Evolutionary conservation across 2,888 invertebrate species (phyloP).

Genomic region (Cataglyphis altisquamis): DNA sequence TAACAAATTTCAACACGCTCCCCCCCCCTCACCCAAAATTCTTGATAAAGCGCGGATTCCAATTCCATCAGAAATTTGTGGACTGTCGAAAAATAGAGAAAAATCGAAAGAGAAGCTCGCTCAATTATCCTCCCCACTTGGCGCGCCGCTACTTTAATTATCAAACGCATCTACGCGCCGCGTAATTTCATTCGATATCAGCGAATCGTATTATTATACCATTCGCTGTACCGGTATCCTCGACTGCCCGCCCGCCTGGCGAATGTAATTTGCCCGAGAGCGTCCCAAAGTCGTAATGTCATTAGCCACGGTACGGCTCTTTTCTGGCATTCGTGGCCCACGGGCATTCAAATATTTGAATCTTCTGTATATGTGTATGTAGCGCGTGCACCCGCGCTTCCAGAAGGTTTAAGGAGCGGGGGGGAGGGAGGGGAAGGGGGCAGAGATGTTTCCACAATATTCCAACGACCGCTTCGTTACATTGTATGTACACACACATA

Average conservation of each 20-base stretch:
- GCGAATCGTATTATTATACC: slow-evolving; percentile 71
- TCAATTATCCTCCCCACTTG: slow-evolving; percentile 66
- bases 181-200: slow-evolving; percentile 72
- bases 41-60: slow-evolving; percentile 4
- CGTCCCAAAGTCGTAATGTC: slow-evolving; percentile 74
- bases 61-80: slow-evolving; percentile 19
- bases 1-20: not conserved
- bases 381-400: not conserved
- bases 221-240: slow-evolving; percentile 57
- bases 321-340: slow-evolving; percentile 68
- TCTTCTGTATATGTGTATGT: slow-evolving; percentile 8
- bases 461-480: slow-evolving; percentile 40
- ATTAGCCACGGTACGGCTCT: slow-evolving; percentile 69
- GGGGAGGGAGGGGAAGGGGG: not conserved
- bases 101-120: not conserved
- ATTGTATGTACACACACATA: not conserved
- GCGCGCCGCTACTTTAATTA: slow-evolving; percentile 66
- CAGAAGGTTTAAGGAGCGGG: not conserved
- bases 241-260: slow-evolving; percentile 42
- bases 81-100: slow-evolving; percentile 4
- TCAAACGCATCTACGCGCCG: slow-evolving; percentile 66
- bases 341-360: slow-evolving; percentile 70
- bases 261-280: slow-evolving; percentile 76
- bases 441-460: slow-evolving; percentile 16
- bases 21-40: not conserved